These are phyloP conservation scores for Sinopyrophorus schimmeli DNA, from an alignment of 2,888 invertebrate species.

Conservation along the genomic window DNA sequence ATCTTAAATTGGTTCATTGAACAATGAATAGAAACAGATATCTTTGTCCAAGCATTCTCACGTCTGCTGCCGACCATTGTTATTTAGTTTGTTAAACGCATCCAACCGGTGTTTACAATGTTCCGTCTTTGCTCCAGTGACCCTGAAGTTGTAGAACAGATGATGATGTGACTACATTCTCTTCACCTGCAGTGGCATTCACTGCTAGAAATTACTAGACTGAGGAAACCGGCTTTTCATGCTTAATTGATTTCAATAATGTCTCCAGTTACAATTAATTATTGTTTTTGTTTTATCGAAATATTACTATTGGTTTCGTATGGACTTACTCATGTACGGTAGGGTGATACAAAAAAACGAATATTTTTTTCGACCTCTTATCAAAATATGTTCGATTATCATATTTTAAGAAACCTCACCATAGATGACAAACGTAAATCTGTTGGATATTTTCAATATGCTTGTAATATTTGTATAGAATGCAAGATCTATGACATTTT, in stretches of 20 bases:
- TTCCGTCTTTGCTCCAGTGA: conserved; percentile 14
- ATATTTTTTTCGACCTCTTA: too few relatives aligned
- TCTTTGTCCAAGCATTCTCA: conserved; percentile 30
- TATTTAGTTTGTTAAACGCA: conserved; percentile 11
- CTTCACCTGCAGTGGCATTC: conserved; percentile 8
- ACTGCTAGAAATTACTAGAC: background rate
- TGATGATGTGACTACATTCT: background rate
- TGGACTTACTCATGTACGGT: too few relatives aligned
- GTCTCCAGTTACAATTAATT: too few relatives aligned
- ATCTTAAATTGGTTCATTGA: conserved; percentile 28
- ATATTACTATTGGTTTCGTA: too few relatives aligned
- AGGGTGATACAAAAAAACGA: too few relatives aligned
- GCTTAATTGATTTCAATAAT: conserved; percentile 5
- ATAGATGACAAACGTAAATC: too few relatives aligned
- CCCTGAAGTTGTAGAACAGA: conserved; percentile 11
- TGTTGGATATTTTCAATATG: too few relatives aligned
- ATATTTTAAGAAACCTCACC: too few relatives aligned
- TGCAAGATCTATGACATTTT: too few relatives aligned
- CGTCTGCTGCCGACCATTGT: conserved; percentile 24
- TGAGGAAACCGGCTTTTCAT: background rate
- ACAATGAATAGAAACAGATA: conserved; percentile 31
- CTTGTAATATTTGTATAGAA: too few relatives aligned
- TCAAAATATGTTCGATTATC: too few relatives aligned
- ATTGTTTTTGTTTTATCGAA: too few relatives aligned
- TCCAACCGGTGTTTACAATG: conserved; percentile 12